phyloP scores from a whole-genome alignment of 2,113 vertebrate species.

The Sitta europaea region DNA sequence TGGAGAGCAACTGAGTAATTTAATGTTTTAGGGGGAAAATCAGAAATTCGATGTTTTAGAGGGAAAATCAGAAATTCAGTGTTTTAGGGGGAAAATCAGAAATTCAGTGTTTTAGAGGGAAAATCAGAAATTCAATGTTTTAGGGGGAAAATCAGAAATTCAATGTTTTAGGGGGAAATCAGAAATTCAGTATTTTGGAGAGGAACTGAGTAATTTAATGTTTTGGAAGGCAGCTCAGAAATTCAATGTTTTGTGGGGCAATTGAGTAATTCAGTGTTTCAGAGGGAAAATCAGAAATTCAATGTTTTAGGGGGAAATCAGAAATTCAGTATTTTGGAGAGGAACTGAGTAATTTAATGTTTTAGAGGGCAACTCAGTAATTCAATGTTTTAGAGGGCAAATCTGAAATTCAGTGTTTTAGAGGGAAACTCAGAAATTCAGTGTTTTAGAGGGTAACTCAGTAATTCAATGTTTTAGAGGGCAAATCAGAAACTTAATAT shows the following conservation, averaged over 20 bases:
- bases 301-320: rapidly evolving
- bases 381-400: rapidly evolving
- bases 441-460: neutral
- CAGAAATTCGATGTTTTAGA: no score
- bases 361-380: neutral
- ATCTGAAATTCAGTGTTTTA: neutral
- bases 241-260: rapidly evolving
- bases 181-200: neutral
- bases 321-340: neutral
- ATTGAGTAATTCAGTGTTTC: no score
- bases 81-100: no score
- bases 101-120: neutral
- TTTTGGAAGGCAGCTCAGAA: neutral
- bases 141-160: neutral
- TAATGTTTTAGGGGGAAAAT: no score
- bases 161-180: rapidly evolving
- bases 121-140: neutral
- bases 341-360: no score
- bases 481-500: no score
- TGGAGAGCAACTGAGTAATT: neutral
- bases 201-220: no score
- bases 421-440: neutral
- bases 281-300: neutral
- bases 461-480: neutral
- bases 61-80: neutral